A percentile compares a stretch with the other conserved stretches of the same genome.
These are phyloP conservation scores for Philotrypesis tridentata DNA, from an alignment of 1,140 invertebrate species.

Conservation along the genomic window DNA sequence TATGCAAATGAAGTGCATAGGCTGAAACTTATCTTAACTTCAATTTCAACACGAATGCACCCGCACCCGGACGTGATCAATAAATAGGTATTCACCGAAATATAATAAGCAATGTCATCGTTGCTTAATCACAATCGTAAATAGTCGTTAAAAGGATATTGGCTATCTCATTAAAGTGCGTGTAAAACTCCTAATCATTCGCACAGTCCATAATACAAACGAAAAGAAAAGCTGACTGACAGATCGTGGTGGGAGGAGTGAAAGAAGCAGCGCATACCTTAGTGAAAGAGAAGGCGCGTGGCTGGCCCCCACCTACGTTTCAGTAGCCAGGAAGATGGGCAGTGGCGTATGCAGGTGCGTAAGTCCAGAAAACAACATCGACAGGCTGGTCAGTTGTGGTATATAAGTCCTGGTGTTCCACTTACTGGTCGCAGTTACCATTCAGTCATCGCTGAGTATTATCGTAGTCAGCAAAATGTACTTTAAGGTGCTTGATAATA, in stretches of 20 bases:
- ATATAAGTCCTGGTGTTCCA: constrained; percentile 68
- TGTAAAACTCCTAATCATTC: neutral
- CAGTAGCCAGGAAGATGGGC: constrained; percentile 4
- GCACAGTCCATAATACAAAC: neutral
- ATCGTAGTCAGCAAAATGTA: constrained; percentile 63
- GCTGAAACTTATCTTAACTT: too few relatives aligned
- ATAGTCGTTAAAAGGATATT: too few relatives aligned
- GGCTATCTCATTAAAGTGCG: neutral
- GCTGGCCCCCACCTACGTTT: neutral
- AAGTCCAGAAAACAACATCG: constrained; percentile 26
- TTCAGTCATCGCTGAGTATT: constrained; percentile 60
- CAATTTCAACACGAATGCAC: too few relatives aligned
- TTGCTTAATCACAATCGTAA: too few relatives aligned
- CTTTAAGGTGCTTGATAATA: constrained; percentile 63
- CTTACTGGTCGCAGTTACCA: constrained; percentile 69
- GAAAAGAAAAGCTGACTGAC: neutral
- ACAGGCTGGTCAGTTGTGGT: constrained; percentile 44
- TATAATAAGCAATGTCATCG: too few relatives aligned
- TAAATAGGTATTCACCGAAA: too few relatives aligned
- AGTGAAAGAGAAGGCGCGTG: constrained; percentile 22
- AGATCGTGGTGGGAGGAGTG: constrained; percentile 1
- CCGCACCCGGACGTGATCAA: too few relatives aligned
- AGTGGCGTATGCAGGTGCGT: neutral
- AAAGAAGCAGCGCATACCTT: neutral
- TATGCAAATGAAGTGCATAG: too few relatives aligned